Conservation (phyloP, 2,888 invertebrate genomes). For the Mactromeris polynyma region DNA sequence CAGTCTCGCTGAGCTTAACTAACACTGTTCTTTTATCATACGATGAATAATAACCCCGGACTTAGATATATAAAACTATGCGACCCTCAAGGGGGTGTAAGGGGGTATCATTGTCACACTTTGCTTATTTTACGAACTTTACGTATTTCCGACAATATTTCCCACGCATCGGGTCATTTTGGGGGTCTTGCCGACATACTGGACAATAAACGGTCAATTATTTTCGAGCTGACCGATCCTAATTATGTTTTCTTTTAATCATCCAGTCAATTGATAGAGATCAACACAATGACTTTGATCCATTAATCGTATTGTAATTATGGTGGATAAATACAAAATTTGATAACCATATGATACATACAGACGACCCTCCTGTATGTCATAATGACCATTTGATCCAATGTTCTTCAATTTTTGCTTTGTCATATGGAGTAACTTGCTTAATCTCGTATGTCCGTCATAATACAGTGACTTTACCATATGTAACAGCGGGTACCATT, state of each 20-base stretch:
- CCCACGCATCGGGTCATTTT: neutral
- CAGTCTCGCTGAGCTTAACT: no score
- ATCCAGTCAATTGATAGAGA: neutral
- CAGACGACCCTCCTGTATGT: neutral
- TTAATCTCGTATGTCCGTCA: neutral
- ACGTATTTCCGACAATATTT: neutral
- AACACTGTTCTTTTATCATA: no score
- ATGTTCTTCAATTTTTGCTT: neutral
- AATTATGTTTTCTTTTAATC: conserved; percentile 19
- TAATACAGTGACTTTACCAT: no score
- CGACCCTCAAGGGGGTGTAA: no score
- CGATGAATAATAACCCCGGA: no score
- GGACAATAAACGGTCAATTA: neutral
- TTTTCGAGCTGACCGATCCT: neutral
- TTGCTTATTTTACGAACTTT: no score
- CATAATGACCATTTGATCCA: neutral
- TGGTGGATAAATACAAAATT: neutral
- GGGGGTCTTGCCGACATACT: neutral
- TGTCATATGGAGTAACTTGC: neutral
- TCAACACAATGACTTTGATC: conserved; percentile 1
- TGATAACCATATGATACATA: neutral
- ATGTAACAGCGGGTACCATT: no score
- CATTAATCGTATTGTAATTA: neutral
- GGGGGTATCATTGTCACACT: no score
- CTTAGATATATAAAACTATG: no score